Evolutionary conservation across 1,140 invertebrate species (phyloP).

Genomic region (Halotydeus destructor): DNA sequence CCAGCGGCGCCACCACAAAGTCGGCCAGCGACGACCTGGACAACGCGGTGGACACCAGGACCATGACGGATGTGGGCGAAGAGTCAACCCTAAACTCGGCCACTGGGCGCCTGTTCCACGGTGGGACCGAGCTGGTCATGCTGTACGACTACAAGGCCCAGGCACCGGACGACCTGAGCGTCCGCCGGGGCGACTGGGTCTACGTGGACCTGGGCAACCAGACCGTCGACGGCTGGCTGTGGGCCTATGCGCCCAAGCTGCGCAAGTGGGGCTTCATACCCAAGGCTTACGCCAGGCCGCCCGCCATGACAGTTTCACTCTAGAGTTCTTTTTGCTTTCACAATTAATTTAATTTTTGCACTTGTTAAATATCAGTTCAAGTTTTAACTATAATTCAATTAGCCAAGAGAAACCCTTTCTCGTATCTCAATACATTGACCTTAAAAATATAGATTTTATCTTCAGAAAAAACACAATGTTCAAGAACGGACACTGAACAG

Average conservation of each 20-base stretch:
- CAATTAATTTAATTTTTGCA: no score
- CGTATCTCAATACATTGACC: no score
- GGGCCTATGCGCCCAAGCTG: slow-evolving; percentile 79
- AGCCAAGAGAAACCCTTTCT: no score
- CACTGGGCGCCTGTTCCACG: slow-evolving; percentile 38
- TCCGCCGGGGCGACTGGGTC: slow-evolving; percentile 73
- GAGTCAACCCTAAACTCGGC: slow-evolving; percentile 14
- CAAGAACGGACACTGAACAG: no score
- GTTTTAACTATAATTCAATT: no score
- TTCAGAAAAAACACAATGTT: no score
- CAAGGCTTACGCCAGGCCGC: slow-evolving; percentile 74
- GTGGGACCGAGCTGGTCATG: slow-evolving; percentile 59
- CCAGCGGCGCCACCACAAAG: background rate
- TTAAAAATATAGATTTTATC: no score
- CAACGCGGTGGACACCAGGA: background rate
- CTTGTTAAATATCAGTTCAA: no score
- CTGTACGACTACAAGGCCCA: slow-evolving; percentile 84
- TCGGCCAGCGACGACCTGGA: background rate
- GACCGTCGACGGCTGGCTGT: slow-evolving; percentile 80
- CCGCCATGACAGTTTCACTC: slow-evolving; percentile 78
- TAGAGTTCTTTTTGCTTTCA: no score
- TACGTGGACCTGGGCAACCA: slow-evolving; percentile 80
- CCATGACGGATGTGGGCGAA: slow-evolving; percentile 8
- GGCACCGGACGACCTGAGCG: slow-evolving; percentile 70
- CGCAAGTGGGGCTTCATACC: slow-evolving; percentile 85